Evolutionary conservation across 2,888 invertebrate genomes (phyloP).

Genomic region (Cremastinae sp.): DNA sequence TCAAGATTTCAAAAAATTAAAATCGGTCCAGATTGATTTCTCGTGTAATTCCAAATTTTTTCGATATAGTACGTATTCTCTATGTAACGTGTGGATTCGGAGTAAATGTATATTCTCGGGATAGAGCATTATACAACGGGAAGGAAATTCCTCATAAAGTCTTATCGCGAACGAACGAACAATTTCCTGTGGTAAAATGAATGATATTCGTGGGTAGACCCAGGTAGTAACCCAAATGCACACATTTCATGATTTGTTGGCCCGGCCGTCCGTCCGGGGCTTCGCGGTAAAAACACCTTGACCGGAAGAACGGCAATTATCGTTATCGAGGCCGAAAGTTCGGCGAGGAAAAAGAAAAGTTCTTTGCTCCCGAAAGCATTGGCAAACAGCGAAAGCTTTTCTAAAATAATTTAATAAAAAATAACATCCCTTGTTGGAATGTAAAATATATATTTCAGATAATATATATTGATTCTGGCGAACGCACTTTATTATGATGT

Average conservation of each 20-base stretch:
- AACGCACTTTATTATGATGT: background rate
- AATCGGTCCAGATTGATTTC: no score
- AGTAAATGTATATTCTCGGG: slow-evolving; percentile 25
- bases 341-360: no score
- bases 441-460: background rate
- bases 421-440: no score
- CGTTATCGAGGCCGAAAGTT: slow-evolving; percentile 47
- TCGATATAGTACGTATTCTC: no score
- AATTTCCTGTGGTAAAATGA: slow-evolving; percentile 66
- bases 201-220: slow-evolving; percentile 38
- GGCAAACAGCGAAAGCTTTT: no score
- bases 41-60: no score
- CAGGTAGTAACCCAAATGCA: slow-evolving; percentile 50
- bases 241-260: slow-evolving; percentile 38
- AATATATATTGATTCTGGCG: background rate
- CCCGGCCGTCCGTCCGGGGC: slow-evolving; percentile 4
- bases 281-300: slow-evolving; percentile 18
- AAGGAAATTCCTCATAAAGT: slow-evolving; percentile 70
- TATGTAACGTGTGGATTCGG: background rate
- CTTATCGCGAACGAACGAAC: slow-evolving; percentile 66
- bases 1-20: no score
- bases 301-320: slow-evolving; percentile 55
- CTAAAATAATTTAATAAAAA: no score
- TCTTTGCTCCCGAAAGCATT: no score
- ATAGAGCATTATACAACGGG: slow-evolving; percentile 30